Base-by-base conservation (phyloP, 2,888 invertebrate species). In the Germaria angustata region DNA sequence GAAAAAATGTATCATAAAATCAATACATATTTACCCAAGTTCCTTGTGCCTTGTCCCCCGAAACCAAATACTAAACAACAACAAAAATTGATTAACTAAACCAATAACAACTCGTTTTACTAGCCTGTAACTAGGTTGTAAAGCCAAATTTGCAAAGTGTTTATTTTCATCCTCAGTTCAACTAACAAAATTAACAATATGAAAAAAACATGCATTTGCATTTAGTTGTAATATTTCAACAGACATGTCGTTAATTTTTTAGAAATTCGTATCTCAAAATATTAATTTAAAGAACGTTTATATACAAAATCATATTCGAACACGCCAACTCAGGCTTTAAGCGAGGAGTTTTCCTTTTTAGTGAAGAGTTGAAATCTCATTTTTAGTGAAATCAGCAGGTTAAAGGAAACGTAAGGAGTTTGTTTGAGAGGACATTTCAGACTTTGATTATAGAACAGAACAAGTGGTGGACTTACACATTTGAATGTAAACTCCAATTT, bases 111-210 rank as follows among this genome's bases (percentile, higher is more conserved):
- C 90, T 90, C 90, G 90, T 90, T 90, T 90, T 90, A 90, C 90
- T 90, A 90, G 90, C 90, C 90, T 90, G 90, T 90, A 90, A 89
- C 87, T 90, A 89, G 90, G 90, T 90, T 90, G 90, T 90, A 90
- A 90, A 90, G 90, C 90, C 90, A 90, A 90, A 90, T 88, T 89
- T 90, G 84, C 86, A 87, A 81, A 73, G 32, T 63, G 69, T 84
- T 81, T 84, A 68, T 80, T 59, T 68, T 71, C 65, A 81, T 51
- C 36, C 36, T n/a, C 28, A 55, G 68, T n/a, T 11, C 46, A 57
- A 71, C 39, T 69, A 72, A 55, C 59, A 72, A 66, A 8, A 28
- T 41, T 51, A 46, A 79, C 17, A 75, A 73, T 9, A 61, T 68
- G 28, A 36, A 66, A 79, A n/a, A 76, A 80, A 78, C 80, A 75